phyloP scores from a whole-genome alignment of 2,888 invertebrate genomes.

The Entomobrya proxima region DNA sequence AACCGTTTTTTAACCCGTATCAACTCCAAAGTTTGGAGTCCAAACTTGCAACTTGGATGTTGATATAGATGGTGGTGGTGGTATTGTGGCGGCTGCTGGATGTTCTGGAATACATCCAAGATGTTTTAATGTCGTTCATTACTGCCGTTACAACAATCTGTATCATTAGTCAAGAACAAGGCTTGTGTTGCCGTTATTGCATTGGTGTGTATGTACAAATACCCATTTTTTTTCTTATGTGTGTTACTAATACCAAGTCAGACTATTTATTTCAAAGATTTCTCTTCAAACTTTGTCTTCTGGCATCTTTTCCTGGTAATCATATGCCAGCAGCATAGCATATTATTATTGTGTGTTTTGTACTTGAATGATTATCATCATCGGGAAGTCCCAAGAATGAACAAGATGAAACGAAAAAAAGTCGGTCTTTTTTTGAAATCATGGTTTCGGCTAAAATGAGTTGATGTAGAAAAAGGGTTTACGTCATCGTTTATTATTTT shows the following conservation, averaged over 20 bases:
- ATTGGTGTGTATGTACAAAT: constrained; percentile 3
- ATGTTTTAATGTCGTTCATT: constrained; percentile 68
- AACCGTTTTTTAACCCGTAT: not conserved
- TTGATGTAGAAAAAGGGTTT: constrained; percentile 32
- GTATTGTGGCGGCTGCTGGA: constrained; percentile 52
- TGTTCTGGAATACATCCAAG: constrained; percentile 63
- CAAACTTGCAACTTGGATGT: not conserved
- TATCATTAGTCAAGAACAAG: constrained; percentile 62
- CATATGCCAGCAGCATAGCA: not conserved
- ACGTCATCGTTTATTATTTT: constrained; percentile 25
- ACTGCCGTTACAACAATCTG: constrained; percentile 67
- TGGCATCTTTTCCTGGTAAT: constrained; percentile 4
- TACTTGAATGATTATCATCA: constrained; percentile 37
- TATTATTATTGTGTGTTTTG: too few relatives aligned
- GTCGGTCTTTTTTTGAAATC: constrained; percentile 40
- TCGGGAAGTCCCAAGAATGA: constrained; percentile 22
- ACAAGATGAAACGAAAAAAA: constrained; percentile 2
- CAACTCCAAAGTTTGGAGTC: not conserved
- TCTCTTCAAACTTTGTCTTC: not conserved
- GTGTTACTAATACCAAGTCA: not conserved
- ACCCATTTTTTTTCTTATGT: constrained; percentile 1
- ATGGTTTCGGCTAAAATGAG: constrained; percentile 36
- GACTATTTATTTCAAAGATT: constrained; percentile 1
- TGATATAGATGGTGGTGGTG: constrained; percentile 29
- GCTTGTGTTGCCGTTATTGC: not conserved